Evolutionary conservation across 2,113 vertebrate genomes (phyloP).

Genomic region (Phycodurus eques): DNA sequence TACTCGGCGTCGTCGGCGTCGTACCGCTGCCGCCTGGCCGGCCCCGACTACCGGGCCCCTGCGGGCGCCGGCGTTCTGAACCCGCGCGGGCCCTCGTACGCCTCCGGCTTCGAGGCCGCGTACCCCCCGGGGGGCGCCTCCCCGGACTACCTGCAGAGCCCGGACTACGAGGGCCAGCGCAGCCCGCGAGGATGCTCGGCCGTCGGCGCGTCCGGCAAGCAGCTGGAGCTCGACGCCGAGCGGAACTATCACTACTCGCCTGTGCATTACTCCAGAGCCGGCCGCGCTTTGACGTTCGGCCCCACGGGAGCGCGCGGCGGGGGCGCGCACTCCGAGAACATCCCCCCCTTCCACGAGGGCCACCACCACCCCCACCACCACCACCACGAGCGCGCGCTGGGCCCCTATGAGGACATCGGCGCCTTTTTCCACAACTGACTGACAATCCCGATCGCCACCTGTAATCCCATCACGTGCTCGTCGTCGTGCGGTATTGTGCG

Average conservation of each 20-base stretch:
- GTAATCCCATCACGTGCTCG: constrained; percentile 47
- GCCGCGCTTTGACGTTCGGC: constrained; percentile 83
- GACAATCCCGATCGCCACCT: constrained; percentile 37
- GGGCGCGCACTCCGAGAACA: constrained; percentile 87
- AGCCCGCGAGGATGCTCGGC: constrained; percentile 92
- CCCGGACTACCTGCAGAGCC: constrained; percentile 89
- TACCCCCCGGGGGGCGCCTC: constrained; percentile 84
- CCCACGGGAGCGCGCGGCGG: constrained; percentile 85
- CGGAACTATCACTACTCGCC: constrained; percentile 92
- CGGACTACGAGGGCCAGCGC: constrained; percentile 90
- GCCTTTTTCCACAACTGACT: constrained; percentile 93
- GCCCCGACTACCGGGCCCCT: constrained; percentile 85
- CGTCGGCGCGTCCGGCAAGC: constrained; percentile 84
- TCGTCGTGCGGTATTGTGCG: constrained; percentile 62
- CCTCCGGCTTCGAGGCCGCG: constrained; percentile 81
- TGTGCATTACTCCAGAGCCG: constrained; percentile 91
- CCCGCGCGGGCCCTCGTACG: constrained; percentile 85
- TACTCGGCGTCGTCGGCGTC: constrained; percentile 63
- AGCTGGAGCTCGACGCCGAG: constrained; percentile 86
- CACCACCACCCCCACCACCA: too few species aligned
- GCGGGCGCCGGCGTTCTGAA: constrained; percentile 76
- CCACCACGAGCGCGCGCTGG: constrained; percentile 85
- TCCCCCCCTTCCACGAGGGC: constrained; percentile 89
- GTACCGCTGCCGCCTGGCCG: constrained; percentile 86
- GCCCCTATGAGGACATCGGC: constrained; percentile 94